Evolutionary conservation across 2,797 vertebrate species (phyloP), one percentile per base, ranked within the genome.

Genomic region (Spheniscus humboldti): DNA sequence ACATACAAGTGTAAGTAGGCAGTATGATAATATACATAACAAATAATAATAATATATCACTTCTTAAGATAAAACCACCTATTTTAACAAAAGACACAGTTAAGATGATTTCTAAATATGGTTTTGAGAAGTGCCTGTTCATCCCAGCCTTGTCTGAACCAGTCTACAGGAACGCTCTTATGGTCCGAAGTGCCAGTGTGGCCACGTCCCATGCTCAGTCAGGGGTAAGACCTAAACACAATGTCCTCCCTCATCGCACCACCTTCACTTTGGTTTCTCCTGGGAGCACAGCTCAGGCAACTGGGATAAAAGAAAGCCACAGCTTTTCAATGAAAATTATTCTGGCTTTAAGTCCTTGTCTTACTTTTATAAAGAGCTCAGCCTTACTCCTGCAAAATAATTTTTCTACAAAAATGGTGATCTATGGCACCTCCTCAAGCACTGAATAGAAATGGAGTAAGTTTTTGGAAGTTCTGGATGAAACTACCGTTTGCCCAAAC

Each of bases 1-100:
- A 80, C 72, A 71, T 56, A 33, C 87, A 92, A 92, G 90, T 81
- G 31, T 68, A 94, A 88, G 90, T 78, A 90, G 94, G 69, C 76
- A 96, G 88, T 69, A 86, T 76, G 69, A 88, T 91, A 88, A 91
- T 83, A 95, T 80, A 84, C 91, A 83, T 95, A 94, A 95, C 77
- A 94, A 97, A 96, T 94, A 96, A 95, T 91, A 92, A 94, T 88
- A 96, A 83, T 59, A 23, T 52, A 79, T 90, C 72, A 39, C 63
- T 27, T 31, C 75, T 77, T 83, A 83, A 90, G 79, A 86, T 94
- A 88, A 93, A 92, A 71, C 10, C 72, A 94, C 39, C 63, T 86
- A 56, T 86, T 94, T 95, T 83, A 95, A 86, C 83, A 74, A 86
- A 74, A 68, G 92, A 91, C 72, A 77, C 60, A 77, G 67, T 88